Evolutionary conservation across 35 echinoderm and acorn worm genomes (phyloP), one percentile per base, ranked within the genome.

Genomic region (Amphiura filiformis): DNA sequence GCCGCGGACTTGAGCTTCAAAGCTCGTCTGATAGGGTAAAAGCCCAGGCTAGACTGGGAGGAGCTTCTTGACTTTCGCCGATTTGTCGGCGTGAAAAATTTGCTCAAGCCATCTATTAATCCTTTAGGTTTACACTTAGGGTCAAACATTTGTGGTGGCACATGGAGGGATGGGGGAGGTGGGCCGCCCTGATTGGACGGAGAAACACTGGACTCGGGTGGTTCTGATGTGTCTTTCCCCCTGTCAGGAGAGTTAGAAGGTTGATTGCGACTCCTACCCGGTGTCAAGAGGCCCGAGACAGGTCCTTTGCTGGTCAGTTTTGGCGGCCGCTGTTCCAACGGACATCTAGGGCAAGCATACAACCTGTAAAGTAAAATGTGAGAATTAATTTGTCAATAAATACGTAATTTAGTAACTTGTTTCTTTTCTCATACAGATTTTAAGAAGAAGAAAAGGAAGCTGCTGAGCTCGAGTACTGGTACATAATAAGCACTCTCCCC

Each of bases 81-180:
- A 56, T 99, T 99, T 28, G 96, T 90, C 1, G 96, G 96, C 26
- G 96, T 99, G 79, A 99, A 99, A 86, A 99, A 99, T 79, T 86
- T 78, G 82, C 86, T 92, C 79, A 99, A 80, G 76, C 96, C 96
- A 90, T 99, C 96, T 34, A 99, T 91, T 20, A 99, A 90, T 79
- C 96, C 96, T 82, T 92, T 94, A 31, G 96, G 96, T 84, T 99
- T 92, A 65, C 86, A 83, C 79, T 79, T 89, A 61, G 89, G 86
- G 56, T 97, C 87, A 36, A 93, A 92, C 76, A 84, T 87, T 84
- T 96, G 80, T 78, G 49, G 31, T 57, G 87, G 41, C 82, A 91
- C n/a, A 79, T 78, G 35, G 84, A 81, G 89, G 86, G 77, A 78
- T 64, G 32, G 65, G 49, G 38, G 80, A 57, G 56, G 44, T 85